Percentiles rank a stretch among this genome's conserved stretches.
phyloP scores from a whole-genome alignment of 1,140 invertebrate genomes.

The Drosophila bipectinata region DNA sequence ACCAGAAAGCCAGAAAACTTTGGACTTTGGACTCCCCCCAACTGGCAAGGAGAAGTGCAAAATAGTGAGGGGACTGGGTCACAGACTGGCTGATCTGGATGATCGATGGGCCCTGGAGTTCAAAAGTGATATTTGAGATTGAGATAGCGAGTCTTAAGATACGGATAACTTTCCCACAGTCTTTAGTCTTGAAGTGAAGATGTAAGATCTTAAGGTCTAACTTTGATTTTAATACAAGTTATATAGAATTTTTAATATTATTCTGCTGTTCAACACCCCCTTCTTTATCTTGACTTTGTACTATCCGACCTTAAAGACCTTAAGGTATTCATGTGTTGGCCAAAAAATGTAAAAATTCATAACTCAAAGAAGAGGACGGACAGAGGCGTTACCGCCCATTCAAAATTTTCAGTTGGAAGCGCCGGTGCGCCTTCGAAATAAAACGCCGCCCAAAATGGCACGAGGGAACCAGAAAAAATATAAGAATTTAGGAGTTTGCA shows the following conservation, averaged over 20 bases:
- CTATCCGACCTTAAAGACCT: slow-evolving; percentile 1
- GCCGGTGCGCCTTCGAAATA: slow-evolving; percentile 31
- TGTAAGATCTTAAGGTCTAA: not conserved
- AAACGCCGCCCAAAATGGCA: slow-evolving; percentile 13
- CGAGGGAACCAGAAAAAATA: slow-evolving; percentile 7
- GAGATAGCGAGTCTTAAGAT: slow-evolving; percentile 17
- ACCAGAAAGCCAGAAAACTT: slow-evolving; percentile 43
- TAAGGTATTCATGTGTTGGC: slow-evolving; percentile 22
- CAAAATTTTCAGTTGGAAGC: slow-evolving; percentile 22
- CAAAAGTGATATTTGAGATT: slow-evolving; percentile 10
- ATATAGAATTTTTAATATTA: too few species aligned
- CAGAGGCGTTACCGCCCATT: slow-evolving; percentile 40
- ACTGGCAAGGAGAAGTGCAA: slow-evolving; percentile 48
- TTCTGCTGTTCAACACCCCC: too few species aligned
- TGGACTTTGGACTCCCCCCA: slow-evolving; percentile 57
- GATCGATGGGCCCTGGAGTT: slow-evolving; percentile 23
- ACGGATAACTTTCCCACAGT: slow-evolving; percentile 29
- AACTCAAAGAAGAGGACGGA: slow-evolving; percentile 4
- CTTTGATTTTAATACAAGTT: not conserved
- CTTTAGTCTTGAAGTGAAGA: not conserved
- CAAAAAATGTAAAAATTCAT: slow-evolving; percentile 38
- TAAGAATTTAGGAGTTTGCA: slow-evolving; percentile 32
- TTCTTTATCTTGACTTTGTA: not conserved
- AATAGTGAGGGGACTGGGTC: slow-evolving; percentile 55
- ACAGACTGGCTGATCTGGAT: slow-evolving; percentile 14